These are phyloP conservation scores for Enchytraeus crypticus DNA, from an alignment of 2,888 invertebrate species.

Conservation along the genomic window DNA sequence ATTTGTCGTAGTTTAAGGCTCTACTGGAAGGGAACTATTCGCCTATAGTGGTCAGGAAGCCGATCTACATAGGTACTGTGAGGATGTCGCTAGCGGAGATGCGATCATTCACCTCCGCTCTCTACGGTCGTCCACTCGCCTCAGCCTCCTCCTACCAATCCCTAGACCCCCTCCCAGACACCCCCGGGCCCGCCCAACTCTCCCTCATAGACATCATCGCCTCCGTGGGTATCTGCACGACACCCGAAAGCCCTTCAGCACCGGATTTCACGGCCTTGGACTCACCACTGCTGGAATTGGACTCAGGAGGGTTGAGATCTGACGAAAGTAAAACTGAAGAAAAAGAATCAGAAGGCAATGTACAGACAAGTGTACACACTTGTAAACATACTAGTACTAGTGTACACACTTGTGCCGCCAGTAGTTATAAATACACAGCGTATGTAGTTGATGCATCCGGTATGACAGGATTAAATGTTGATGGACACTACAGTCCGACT, in stretches of 20 bases:
- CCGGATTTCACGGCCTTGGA: slow-evolving; percentile 18
- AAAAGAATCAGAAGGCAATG: neutral
- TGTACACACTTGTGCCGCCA: too few species aligned
- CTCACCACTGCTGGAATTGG: neutral
- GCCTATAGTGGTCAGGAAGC: slow-evolving; percentile 23
- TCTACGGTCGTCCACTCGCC: slow-evolving; percentile 24
- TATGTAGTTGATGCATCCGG: neutral
- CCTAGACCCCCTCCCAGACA: neutral
- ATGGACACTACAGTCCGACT: too few species aligned
- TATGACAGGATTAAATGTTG: neutral
- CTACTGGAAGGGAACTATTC: slow-evolving; percentile 20
- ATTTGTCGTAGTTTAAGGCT: slow-evolving; percentile 22
- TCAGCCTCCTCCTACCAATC: neutral
- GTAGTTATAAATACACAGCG: too few species aligned
- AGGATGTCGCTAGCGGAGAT: slow-evolving; percentile 22
- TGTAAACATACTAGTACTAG: too few species aligned
- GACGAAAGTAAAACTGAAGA: neutral
- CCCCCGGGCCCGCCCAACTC: neutral
- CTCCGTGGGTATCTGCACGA: slow-evolving; percentile 8
- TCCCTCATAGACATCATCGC: slow-evolving; percentile 21
- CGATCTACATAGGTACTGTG: slow-evolving; percentile 29
- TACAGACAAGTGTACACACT: too few species aligned
- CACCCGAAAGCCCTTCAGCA: slow-evolving; percentile 18
- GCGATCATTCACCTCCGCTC: slow-evolving; percentile 27
- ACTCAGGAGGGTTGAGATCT: neutral